These are phyloP conservation scores for Choloepus hoffmanni DNA, from an alignment of 2,113 vertebrate genomes.

Conservation along the genomic window DNA sequence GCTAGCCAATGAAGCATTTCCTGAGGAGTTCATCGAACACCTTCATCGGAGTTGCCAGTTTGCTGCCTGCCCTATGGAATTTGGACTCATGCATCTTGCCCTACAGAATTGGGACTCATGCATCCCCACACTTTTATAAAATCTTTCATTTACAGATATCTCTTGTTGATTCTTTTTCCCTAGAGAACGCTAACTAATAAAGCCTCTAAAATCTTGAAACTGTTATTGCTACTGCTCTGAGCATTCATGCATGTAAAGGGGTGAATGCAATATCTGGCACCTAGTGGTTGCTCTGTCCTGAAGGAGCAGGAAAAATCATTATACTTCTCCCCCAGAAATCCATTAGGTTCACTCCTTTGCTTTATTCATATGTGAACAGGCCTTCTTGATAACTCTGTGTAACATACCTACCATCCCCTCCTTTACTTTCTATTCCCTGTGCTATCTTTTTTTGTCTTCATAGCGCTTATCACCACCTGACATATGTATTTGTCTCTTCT, in stretches of 20 bases:
- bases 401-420: background rate
- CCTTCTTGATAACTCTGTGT: background rate
- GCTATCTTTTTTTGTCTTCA: background rate
- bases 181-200: too few species aligned
- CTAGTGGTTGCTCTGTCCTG: background rate
- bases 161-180: too few species aligned
- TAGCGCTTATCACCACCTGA: background rate
- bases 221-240: background rate
- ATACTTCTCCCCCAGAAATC: background rate
- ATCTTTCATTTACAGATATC: too few species aligned
- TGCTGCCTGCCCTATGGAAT: too few species aligned
- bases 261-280: background rate
- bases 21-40: too few species aligned
- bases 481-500: background rate
- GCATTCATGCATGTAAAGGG: background rate
- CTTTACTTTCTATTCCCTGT: constrained; percentile 19
- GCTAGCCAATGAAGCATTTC: too few species aligned
- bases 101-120: too few species aligned
- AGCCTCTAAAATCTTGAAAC: background rate
- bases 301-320: background rate
- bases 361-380: background rate
- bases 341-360: background rate
- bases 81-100: too few species aligned
- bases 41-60: too few species aligned
- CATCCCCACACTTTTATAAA: too few species aligned